Evolutionary conservation across 1,140 invertebrate genomes (phyloP).

Genomic region (Archivesica marissinica): DNA sequence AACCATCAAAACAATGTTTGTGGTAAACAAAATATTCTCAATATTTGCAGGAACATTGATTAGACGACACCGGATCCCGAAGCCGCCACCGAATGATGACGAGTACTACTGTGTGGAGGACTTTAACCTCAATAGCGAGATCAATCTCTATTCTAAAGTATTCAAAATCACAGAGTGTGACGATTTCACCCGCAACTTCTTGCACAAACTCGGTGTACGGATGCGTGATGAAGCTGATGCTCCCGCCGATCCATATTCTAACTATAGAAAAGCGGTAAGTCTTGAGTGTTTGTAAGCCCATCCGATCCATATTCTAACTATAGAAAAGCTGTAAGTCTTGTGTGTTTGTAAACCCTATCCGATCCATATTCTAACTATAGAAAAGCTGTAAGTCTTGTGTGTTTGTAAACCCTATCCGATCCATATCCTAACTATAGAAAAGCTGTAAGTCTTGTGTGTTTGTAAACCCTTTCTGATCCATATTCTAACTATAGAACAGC

Average conservation of each 20-base stretch:
- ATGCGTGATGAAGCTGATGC: slow-evolving; percentile 84
- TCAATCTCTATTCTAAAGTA: slow-evolving; percentile 90
- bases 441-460: no score
- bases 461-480: no score
- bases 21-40: slow-evolving; percentile 32
- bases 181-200: slow-evolving; percentile 92
- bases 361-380: no score
- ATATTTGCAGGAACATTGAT: slow-evolving; percentile 88
- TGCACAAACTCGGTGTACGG: slow-evolving; percentile 92
- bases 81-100: slow-evolving; percentile 88
- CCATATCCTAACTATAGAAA: no score
- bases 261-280: slow-evolving; percentile 83
- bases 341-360: no score
- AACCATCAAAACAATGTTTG: no score
- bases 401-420: no score
- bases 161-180: slow-evolving; percentile 93
- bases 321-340: no score
- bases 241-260: slow-evolving; percentile 82
- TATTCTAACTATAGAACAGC: no score
- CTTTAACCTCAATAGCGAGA: slow-evolving; percentile 88
- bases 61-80: slow-evolving; percentile 90
- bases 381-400: no score
- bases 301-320: no score
- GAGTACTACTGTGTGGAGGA: slow-evolving; percentile 88
- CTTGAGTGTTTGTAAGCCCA: no score